Evolutionary conservation across 2,888 invertebrate genomes (phyloP).

Genomic region (Myathropa florea): DNA sequence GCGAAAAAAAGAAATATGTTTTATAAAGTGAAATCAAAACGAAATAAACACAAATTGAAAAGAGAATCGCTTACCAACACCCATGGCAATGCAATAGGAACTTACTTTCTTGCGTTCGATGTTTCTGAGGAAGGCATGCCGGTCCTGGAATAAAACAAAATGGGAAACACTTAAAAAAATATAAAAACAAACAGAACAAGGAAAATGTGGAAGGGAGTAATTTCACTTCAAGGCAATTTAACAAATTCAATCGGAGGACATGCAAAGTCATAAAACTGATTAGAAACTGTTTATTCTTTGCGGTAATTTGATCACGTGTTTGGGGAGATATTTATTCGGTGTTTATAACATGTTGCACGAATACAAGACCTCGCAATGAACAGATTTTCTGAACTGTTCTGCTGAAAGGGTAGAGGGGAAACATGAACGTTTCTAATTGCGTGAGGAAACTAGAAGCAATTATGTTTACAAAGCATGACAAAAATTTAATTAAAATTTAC

Average conservation of each 20-base stretch:
- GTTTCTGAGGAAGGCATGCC: slow-evolving; percentile 71
- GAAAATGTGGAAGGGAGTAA: background rate
- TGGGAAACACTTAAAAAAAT: slow-evolving; percentile 27
- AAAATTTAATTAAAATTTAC: background rate
- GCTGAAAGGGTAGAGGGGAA: background rate
- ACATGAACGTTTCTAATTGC: background rate
- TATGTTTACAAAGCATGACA: slow-evolving; percentile 9
- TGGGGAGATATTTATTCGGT: slow-evolving; percentile 31
- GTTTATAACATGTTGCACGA: slow-evolving; percentile 45
- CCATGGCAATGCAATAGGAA: slow-evolving; percentile 31
- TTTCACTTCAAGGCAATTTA: slow-evolving; percentile 19
- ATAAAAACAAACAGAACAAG: background rate
- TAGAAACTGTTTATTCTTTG: slow-evolving; percentile 28
- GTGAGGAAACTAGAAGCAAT: slow-evolving; percentile 3
- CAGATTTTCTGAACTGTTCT: too few relatives aligned
- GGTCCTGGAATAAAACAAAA: slow-evolving; percentile 61
- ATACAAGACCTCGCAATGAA: background rate
- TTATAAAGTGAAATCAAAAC: slow-evolving; percentile 15
- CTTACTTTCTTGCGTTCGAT: slow-evolving; percentile 57
- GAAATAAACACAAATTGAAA: slow-evolving; percentile 8
- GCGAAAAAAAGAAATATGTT: slow-evolving; percentile 28
- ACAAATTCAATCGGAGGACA: slow-evolving; percentile 39
- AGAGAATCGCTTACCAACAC: slow-evolving; percentile 9
- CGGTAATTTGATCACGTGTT: slow-evolving; percentile 62
- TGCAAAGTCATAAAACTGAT: slow-evolving; percentile 51